phyloP scores from a whole-genome alignment of 2,888 invertebrate species.

The Auanema freiburgensis region DNA sequence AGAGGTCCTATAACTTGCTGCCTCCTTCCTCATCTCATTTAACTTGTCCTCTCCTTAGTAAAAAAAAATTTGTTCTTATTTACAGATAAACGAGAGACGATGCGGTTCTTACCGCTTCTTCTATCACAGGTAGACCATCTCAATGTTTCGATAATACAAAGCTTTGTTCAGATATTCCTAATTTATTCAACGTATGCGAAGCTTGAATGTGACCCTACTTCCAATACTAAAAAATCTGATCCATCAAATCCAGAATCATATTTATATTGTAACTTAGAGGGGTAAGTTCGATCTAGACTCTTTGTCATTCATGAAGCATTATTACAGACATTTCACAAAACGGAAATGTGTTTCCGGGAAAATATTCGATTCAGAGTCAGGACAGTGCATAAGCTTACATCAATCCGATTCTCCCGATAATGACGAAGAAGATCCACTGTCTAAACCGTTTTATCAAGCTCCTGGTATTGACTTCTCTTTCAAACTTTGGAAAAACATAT shows the following conservation, averaged over 20 bases:
- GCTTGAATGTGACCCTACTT: slow-evolving; percentile 45
- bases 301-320: slow-evolving; percentile 3
- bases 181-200: background rate
- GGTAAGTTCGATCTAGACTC: slow-evolving; percentile 31
- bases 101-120: too few species aligned
- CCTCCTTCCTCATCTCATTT: background rate
- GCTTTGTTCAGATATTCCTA: slow-evolving; percentile 1
- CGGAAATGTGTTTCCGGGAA: slow-evolving; percentile 57
- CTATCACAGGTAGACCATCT: too few species aligned
- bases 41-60: background rate
- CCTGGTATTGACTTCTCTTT: slow-evolving; percentile 39
- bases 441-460: slow-evolving; percentile 61
- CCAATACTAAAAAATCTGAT: slow-evolving; percentile 51
- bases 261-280: slow-evolving; percentile 61
- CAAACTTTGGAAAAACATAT: background rate
- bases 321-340: slow-evolving; percentile 50
- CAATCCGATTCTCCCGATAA: slow-evolving; percentile 31
- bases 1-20: background rate
- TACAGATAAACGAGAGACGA: background rate
- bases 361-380: slow-evolving; percentile 48
- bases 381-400: slow-evolving; percentile 47
- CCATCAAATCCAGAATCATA: slow-evolving; percentile 53
- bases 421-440: slow-evolving; percentile 45
- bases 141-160: background rate
- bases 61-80: background rate